A percentile compares a stretch with the other conserved stretches of the same genome.
These are phyloP conservation scores for Bembecia ichneumoniformis DNA, from an alignment of 2,888 invertebrate genomes.

Conservation along the genomic window DNA sequence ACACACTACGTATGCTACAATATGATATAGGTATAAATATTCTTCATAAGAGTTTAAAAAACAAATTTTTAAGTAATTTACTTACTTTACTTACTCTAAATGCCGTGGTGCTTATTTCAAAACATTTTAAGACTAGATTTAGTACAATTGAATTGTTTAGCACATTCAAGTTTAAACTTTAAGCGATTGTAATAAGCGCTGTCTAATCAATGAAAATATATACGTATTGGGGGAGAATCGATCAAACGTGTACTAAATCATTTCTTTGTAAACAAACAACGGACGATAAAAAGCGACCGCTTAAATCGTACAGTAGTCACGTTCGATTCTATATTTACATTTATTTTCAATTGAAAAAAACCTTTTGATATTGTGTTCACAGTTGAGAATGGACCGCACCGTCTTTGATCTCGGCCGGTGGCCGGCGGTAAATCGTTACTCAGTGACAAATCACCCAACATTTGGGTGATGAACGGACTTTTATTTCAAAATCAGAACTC, in stretches of 20 bases:
- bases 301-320: conserved; percentile 12
- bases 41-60: too few species aligned
- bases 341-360: conserved; percentile 19
- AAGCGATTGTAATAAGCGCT: conserved; percentile 13
- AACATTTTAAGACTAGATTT: too few species aligned
- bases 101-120: too few species aligned
- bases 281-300: conserved; percentile 1
- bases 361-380: conserved; percentile 33
- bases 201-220: conserved; percentile 21
- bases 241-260: conserved; percentile 5
- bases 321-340: conserved; percentile 35
- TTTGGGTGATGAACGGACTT: conserved; percentile 14
- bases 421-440: conserved; percentile 36
- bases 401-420: conserved; percentile 55
- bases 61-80: too few species aligned
- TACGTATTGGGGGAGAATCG: neutral
- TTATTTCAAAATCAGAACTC: conserved; percentile 1
- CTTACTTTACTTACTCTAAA: too few species aligned
- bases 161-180: too few species aligned
- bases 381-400: conserved; percentile 9
- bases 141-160: too few species aligned
- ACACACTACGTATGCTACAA: too few species aligned
- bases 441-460: conserved; percentile 42
- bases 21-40: too few species aligned
- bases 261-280: conserved; percentile 4